Evolutionary conservation across 2,797 vertebrate species (phyloP), one percentile per base, ranked within the genome.

Genomic region (Danionella dracula): DNA sequence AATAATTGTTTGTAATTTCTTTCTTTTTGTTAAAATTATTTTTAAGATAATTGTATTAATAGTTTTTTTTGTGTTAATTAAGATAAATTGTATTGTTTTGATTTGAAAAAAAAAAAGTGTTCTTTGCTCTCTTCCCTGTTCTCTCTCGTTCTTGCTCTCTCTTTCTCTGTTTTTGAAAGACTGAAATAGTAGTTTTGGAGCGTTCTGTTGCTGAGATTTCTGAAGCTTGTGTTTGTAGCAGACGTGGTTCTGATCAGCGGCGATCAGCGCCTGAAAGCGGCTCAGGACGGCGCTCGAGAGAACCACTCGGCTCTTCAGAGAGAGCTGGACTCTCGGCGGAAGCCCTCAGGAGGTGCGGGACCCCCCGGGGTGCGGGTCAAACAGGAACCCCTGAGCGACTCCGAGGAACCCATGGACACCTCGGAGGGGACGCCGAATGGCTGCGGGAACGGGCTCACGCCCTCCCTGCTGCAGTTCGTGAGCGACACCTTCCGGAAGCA

Each of bases 401-500:
- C 86, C 4, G 84, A 84, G 13, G 94, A 97, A 51, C 84, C 90
- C 0, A 95, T 97, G 96, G 96, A 98, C 77, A 92, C 86, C 0
- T 82, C 87, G 0, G 73, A 67, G n/a, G n/a, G n/a, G 35, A n/a
- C 67, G 13, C 45, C 77, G 48, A 93, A 91, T 0, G 91, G 92
- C 10, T 75, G 91, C 0, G 15, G 89, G 53, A 98, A 97, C 0
- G 94, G 95, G n/a, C 77, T 75, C 68, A 49, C 77, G 1, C 85
- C 71, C 1, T 93, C 98, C 88, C 92, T 99, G 71, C 88, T 86
- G 79, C 92, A 93, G 15, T 99, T 99, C 81, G 91, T 99, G 79
- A 81, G 41, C 0, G 84, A 87, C 13, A 96, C 88, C 0, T 97
- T 99, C 84, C 88, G 84, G 83, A 97, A 90, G 85, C 94, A 98